A percentile compares a stretch with the other conserved stretches of the same genome.
phyloP scores from a whole-genome alignment of 2,888 invertebrate genomes.

The Pristionchus japonicus region DNA sequence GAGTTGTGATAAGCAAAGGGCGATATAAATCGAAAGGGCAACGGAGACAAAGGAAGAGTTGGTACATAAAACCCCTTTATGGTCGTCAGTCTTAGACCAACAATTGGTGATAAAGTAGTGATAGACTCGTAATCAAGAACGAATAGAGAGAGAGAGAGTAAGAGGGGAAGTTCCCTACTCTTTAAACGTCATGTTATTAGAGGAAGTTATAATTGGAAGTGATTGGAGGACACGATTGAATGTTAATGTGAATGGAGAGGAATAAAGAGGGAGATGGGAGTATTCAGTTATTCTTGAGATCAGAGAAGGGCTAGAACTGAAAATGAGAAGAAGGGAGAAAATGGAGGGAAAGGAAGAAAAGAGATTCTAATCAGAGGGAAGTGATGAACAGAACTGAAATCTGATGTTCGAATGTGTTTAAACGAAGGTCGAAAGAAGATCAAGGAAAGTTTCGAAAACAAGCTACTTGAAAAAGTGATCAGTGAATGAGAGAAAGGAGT shows the following conservation, averaged over 20 bases:
- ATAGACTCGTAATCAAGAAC: conserved; percentile 18
- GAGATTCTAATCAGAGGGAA: conserved; percentile 27
- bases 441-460: conserved; percentile 5
- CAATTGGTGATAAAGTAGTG: conserved; percentile 39
- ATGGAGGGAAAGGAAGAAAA: neutral
- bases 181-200: conserved; percentile 15
- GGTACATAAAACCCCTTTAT: conserved; percentile 3
- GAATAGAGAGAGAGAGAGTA: neutral
- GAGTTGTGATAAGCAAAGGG: neutral
- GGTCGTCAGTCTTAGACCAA: neutral
- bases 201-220: conserved; percentile 34
- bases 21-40: neutral
- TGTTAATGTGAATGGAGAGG: neutral
- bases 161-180: neutral
- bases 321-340: neutral
- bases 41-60: neutral
- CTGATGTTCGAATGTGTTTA: neutral
- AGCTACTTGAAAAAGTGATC: neutral
- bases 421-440: neutral
- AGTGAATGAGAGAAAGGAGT: neutral
- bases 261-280: neutral
- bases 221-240: neutral
- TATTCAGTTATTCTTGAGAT: neutral
- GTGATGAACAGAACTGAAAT: conserved; percentile 22
- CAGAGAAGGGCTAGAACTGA: neutral